Evolutionary conservation across 2,888 invertebrate genomes (phyloP), one percentile per base, ranked within the genome.

Genomic region (Timema podura): DNA sequence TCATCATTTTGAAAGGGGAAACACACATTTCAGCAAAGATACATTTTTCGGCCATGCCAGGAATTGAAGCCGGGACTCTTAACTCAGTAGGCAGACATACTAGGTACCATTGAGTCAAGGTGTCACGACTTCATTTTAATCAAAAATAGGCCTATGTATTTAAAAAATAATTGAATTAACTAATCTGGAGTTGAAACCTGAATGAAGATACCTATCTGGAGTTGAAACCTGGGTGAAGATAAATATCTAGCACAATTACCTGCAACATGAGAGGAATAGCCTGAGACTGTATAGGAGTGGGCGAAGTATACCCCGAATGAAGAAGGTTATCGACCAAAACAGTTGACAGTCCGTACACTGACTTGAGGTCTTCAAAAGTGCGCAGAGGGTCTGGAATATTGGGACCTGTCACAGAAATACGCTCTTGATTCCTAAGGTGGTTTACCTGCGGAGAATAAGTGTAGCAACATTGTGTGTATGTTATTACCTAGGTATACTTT

Each of bases 221-320:
- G 30, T 30, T 30, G 30, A 30, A 30, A 30, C 30, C 30, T 30
- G 30, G 3, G 3, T 30, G 30, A 30, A 30, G 30, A 30, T 30
- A 30, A 1, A 1, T 30, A 30, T 30, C 30, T 30, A 30, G 30
- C 30, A 30, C 6, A 44, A 3, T 79, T 78, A 91, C 91, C 82
- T 90, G 85, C 68, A 96, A 79, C 90, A 98, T 90, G 71, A 93
- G 86, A 2, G 98, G 95, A 75, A 97, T 86, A 0, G 95, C 91
- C 82, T 98, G 98, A 86, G 96, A 90, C 82, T 97, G 96, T 76
- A 97, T 91, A 0, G 95, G 90, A 0, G 96, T 96, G 0, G 96
- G 96, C 68, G 86, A 85, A 0, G 81, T 79, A 77, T 92, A 95
- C 0, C 91, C 91, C 76, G 89, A 88, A 69, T 85, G 83, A 45